Evolutionary conservation across 1,140 invertebrate genomes (phyloP).

Genomic region (Achatina immaculata): DNA sequence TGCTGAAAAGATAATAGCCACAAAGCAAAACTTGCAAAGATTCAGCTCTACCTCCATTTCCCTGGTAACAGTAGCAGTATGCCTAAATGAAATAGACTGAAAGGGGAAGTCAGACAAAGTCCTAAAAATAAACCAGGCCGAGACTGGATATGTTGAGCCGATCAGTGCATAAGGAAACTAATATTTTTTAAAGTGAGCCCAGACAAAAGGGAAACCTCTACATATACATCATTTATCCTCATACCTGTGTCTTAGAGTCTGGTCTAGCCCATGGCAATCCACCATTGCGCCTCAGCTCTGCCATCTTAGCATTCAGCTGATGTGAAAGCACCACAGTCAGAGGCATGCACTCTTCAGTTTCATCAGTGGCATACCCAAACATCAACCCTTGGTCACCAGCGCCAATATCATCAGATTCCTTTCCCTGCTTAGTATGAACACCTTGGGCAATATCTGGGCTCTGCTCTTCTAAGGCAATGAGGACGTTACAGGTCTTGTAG

Average conservation of each 20-base stretch:
- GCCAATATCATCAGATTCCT: slow-evolving; percentile 95
- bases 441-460: slow-evolving; percentile 94
- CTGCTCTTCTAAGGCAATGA: slow-evolving; percentile 97
- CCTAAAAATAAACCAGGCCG: no score
- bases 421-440: slow-evolving; percentile 86
- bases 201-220: no score
- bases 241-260: slow-evolving; percentile 96
- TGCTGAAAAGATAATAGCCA: no score
- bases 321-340: slow-evolving; percentile 95
- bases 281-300: slow-evolving; percentile 88
- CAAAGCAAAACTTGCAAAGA: no score
- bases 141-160: no score
- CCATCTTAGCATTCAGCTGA: slow-evolving; percentile 90
- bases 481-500: slow-evolving; percentile 97
- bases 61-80: no score
- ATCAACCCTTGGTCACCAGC: slow-evolving; percentile 81
- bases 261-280: slow-evolving; percentile 96
- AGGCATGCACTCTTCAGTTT: slow-evolving; percentile 98
- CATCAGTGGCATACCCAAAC: slow-evolving; percentile 80
- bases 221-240: no score
- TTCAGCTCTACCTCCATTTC: no score
- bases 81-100: no score
- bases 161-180: no score
- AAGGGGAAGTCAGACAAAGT: no score
- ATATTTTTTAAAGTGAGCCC: no score